phyloP scores from a whole-genome alignment of 2,888 invertebrate species.

The Megastigmus dorsalis region DNA sequence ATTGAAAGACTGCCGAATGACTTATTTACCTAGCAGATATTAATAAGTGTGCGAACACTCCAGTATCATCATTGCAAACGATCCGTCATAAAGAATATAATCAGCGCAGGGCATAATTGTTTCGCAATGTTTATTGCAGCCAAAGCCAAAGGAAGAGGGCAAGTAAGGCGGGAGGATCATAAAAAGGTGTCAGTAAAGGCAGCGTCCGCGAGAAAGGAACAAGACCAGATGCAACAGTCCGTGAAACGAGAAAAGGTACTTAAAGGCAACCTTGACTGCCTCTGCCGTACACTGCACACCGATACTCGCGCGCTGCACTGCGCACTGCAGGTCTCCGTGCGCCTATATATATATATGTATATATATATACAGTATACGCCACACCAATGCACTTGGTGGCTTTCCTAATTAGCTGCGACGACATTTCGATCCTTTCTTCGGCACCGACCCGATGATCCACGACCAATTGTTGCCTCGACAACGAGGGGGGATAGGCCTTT shows the following conservation, averaged over 20 bases:
- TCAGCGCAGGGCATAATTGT: background rate
- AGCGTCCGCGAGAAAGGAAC: background rate
- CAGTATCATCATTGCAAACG: no score
- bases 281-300: no score
- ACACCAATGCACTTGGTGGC: slow-evolving; percentile 1
- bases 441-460: slow-evolving; percentile 15
- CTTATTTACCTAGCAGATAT: no score
- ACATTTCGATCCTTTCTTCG: slow-evolving; percentile 8
- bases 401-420: slow-evolving; percentile 45
- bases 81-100: background rate
- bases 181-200: slow-evolving; percentile 27
- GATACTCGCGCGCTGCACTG: background rate
- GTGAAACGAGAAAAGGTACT: slow-evolving; percentile 32
- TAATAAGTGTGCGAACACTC: no score
- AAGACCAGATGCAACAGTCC: slow-evolving; percentile 49
- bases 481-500: background rate
- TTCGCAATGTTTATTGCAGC: background rate
- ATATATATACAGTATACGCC: no score
- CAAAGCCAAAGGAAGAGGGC: background rate
- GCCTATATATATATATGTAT: no score
- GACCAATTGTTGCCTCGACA: slow-evolving; percentile 11
- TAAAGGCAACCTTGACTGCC: background rate
- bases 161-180: no score
- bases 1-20: no score
- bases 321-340: no score